phyloP scores from a whole-genome alignment of 2,797 vertebrate genomes.

The Euphonia xanthogaster region DNA sequence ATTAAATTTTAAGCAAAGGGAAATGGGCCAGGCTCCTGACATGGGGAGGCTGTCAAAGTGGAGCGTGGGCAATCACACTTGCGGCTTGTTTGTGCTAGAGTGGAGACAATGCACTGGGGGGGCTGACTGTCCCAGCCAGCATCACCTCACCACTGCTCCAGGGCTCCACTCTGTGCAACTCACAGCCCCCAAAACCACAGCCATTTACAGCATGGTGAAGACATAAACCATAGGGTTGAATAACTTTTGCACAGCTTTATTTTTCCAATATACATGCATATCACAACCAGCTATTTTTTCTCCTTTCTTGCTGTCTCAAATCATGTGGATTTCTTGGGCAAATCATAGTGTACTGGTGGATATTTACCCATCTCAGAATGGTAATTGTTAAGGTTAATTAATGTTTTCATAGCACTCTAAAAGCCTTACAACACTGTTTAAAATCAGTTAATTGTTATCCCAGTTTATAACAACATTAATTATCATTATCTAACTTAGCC shows the following conservation, averaged over 20 bases:
- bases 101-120: background rate
- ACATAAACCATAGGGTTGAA: background rate
- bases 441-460: background rate
- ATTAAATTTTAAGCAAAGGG: slow-evolving; percentile 76
- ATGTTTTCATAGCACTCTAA: background rate
- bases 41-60: slow-evolving; percentile 44
- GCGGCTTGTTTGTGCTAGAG: background rate
- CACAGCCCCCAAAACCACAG: background rate
- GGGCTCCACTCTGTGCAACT: background rate
- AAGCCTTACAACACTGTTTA: background rate
- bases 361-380: background rate
- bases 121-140: background rate
- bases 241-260: background rate
- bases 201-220: background rate
- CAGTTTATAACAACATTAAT: background rate
- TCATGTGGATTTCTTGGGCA: background rate
- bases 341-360: background rate
- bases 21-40: slow-evolving; percentile 61
- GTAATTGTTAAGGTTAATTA: background rate
- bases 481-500: background rate
- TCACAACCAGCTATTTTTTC: background rate
- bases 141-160: background rate
- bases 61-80: background rate
- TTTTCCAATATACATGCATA: background rate
- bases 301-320: background rate